Evolutionary conservation across 2,113 vertebrate genomes (phyloP).

Genomic region (Fulmarus glacialis): DNA sequence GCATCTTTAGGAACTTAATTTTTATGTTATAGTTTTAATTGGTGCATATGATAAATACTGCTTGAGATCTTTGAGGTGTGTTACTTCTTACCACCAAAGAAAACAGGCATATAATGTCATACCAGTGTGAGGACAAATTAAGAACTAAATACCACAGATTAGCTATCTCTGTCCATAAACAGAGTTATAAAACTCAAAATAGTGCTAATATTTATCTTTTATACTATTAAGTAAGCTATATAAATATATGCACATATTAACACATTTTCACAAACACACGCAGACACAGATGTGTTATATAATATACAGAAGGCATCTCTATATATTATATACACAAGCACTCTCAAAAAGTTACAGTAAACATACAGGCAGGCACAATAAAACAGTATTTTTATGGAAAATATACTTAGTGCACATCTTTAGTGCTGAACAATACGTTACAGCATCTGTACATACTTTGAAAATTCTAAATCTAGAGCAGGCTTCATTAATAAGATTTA

Average conservation of each 20-base stretch:
- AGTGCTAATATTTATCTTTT: neutral
- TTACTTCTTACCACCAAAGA: neutral
- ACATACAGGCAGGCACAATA: constrained; percentile 32
- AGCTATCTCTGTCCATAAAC: neutral
- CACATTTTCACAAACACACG: constrained; percentile 22
- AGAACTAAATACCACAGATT: neutral
- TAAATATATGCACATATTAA: constrained; percentile 37
- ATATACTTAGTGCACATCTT: neutral
- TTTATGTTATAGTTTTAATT: constrained; percentile 46
- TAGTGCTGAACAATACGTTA: neutral
- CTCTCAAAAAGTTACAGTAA: constrained; percentile 36
- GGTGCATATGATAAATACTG: constrained; percentile 41
- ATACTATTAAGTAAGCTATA: neutral
- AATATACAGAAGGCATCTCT: constrained; percentile 28
- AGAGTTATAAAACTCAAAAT: constrained; percentile 8
- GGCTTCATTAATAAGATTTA: neutral
- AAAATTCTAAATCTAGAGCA: constrained; percentile 8
- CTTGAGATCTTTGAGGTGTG: constrained; percentile 42
- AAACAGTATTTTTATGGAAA: neutral
- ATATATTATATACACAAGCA: constrained; percentile 54
- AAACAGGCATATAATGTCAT: neutral
- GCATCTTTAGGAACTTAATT: neutral
- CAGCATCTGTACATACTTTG: neutral
- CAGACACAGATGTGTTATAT: constrained; percentile 20
- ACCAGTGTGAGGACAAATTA: neutral